Evolutionary conservation across 2,888 invertebrate genomes (phyloP).

Genomic region (Anticlea derivata): DNA sequence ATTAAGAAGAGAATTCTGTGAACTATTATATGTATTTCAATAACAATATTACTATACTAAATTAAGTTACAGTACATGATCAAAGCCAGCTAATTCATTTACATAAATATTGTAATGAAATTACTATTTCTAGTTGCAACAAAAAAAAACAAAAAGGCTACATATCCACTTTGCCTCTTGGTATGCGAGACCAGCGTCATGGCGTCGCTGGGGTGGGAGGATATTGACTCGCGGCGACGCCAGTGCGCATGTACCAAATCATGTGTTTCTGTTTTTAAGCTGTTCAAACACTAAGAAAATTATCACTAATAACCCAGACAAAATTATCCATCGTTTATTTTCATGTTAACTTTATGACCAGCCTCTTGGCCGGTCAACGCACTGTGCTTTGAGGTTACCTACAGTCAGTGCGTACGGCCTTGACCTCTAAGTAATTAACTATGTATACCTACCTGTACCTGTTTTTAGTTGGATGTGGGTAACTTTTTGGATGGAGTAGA

Average conservation of each 20-base stretch:
- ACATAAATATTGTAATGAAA: not conserved
- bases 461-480: constrained; percentile 18
- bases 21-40: no score
- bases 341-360: constrained; percentile 11
- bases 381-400: constrained; percentile 36
- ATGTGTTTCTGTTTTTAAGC: constrained; percentile 79
- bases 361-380: constrained; percentile 27
- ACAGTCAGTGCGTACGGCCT: constrained; percentile 50
- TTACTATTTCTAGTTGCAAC: not conserved
- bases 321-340: constrained; percentile 6
- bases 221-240: constrained; percentile 80
- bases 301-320: constrained; percentile 47
- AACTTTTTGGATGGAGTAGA: constrained; percentile 20
- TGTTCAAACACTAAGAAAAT: constrained; percentile 55
- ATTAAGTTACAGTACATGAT: no score
- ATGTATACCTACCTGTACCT: constrained; percentile 12
- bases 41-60: no score
- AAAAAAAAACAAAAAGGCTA: constrained; percentile 34
- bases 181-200: constrained; percentile 65
- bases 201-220: constrained; percentile 79
- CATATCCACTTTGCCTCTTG: constrained; percentile 50
- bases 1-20: no score
- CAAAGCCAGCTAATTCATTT: no score
- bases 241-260: constrained; percentile 78
- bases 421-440: constrained; percentile 55